phyloP scores from a whole-genome alignment of 1,140 invertebrate genomes.

The Octopus bimaculoides region DNA sequence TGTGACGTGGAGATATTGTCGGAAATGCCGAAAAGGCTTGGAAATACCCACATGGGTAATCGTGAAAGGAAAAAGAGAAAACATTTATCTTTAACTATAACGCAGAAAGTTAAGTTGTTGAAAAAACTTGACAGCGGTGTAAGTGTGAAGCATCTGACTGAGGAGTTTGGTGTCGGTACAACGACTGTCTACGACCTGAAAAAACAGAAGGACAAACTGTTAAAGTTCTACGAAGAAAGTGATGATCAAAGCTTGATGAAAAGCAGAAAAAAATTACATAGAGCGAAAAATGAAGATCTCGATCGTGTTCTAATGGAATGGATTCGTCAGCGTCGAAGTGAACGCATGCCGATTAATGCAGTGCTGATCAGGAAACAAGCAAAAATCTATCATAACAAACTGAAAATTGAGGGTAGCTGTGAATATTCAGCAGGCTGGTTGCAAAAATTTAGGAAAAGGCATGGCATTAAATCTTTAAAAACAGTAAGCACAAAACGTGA shows the following conservation, averaged over 20 bases:
- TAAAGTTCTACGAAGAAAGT: background rate
- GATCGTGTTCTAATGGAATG: conserved; percentile 1
- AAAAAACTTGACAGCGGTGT: background rate
- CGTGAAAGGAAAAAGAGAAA: too few species aligned
- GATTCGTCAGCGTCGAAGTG: background rate
- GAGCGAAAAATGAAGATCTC: background rate
- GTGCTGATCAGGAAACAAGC: background rate
- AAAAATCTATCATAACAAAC: background rate
- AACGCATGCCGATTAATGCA: background rate
- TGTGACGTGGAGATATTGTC: too few species aligned
- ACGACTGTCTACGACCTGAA: conserved; percentile 3
- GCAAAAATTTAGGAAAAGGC: background rate
- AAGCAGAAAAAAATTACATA: background rate
- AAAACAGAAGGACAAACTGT: background rate
- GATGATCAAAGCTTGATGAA: background rate
- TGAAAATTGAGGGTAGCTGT: background rate
- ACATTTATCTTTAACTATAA: too few species aligned
- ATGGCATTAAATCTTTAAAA: background rate
- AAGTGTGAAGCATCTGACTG: background rate
- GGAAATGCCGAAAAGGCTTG: too few species aligned
- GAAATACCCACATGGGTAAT: too few species aligned
- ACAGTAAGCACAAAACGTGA: background rate
- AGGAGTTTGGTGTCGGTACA: background rate
- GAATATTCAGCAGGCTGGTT: background rate
- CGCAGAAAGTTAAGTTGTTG: conserved; percentile 1